phyloP scores from a whole-genome alignment of 1,140 invertebrate species.

The Semibalanus balanoides region DNA sequence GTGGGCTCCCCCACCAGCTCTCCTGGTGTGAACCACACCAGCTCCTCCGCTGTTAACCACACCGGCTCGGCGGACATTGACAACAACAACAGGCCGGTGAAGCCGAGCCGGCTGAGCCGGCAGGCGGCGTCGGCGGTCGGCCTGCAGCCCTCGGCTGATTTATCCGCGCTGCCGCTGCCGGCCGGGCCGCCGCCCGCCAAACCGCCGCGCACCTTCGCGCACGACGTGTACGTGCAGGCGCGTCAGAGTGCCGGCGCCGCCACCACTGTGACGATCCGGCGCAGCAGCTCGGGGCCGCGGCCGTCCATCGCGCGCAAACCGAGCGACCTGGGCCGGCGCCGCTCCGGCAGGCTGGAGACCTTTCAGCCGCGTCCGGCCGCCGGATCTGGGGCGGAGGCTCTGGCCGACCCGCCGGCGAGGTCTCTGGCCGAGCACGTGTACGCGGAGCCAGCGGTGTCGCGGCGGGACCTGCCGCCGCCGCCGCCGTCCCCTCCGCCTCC shows the following conservation, averaged over 20 bases:
- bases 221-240: conserved; percentile 24
- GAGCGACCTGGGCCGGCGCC: conserved; percentile 6
- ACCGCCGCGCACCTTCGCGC: conserved; percentile 48
- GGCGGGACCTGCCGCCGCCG: background rate
- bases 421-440: background rate
- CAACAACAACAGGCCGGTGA: background rate
- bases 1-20: too few relatives aligned
- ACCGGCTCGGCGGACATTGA: background rate
- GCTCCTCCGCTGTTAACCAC: too few relatives aligned
- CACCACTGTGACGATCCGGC: background rate
- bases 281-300: background rate
- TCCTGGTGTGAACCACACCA: too few relatives aligned
- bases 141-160: too few relatives aligned
- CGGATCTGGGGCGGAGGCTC: too few relatives aligned
- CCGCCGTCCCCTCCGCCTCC: too few relatives aligned
- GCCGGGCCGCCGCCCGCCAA: conserved; percentile 50
- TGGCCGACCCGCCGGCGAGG: too few relatives aligned
- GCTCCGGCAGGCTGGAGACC: background rate
- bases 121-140: too few relatives aligned
- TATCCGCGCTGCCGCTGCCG: conserved; percentile 34
- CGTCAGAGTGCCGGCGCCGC: background rate
- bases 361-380: background rate
- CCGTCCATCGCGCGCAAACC: conserved; percentile 11
- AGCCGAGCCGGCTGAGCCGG: background rate
- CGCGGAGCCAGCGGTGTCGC: background rate